A percentile compares a stretch with the other conserved stretches of the same genome.
Conservation (phyloP, 2,113 vertebrate species). For the Rhipidura dahli region DNA sequence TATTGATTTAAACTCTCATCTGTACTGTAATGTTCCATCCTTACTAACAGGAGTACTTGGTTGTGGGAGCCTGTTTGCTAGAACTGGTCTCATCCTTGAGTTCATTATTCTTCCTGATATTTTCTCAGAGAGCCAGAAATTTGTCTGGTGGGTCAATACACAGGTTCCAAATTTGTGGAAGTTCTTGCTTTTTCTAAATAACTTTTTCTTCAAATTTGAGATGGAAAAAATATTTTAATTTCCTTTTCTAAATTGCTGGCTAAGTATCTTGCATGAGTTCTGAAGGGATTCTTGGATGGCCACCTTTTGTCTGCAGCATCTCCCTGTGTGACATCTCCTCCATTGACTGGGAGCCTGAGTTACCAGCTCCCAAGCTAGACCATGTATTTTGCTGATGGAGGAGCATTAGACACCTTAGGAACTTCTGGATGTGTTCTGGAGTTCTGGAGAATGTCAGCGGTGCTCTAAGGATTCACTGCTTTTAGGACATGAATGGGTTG, state of each 20-base stretch:
- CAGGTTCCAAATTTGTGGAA: not conserved
- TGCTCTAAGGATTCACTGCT: not conserved
- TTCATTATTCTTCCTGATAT: not conserved
- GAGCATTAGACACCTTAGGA: not conserved
- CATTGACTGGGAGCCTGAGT: not conserved
- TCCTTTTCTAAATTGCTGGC: not conserved
- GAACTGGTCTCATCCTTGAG: not conserved
- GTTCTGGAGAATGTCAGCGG: not conserved
- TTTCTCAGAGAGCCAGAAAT: not conserved
- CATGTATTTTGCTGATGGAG: not conserved
- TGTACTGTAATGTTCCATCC: not conserved
- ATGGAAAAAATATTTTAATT: fast-evolving
- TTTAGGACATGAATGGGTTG: not conserved
- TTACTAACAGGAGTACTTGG: not conserved
- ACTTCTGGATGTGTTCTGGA: not conserved
- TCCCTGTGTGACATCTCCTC: not conserved
- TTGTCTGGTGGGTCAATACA: not conserved
- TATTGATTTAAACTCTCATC: not conserved
- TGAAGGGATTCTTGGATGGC: not conserved
- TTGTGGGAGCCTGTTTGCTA: not conserved
- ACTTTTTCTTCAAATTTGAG: not conserved
- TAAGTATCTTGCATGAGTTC: not conserved
- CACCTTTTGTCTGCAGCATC: not conserved
- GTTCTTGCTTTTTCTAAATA: not conserved
- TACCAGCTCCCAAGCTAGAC: not conserved